Base-by-base conservation (phyloP, 2,797 vertebrate genomes). In the Oreochromis grahami region DNA sequence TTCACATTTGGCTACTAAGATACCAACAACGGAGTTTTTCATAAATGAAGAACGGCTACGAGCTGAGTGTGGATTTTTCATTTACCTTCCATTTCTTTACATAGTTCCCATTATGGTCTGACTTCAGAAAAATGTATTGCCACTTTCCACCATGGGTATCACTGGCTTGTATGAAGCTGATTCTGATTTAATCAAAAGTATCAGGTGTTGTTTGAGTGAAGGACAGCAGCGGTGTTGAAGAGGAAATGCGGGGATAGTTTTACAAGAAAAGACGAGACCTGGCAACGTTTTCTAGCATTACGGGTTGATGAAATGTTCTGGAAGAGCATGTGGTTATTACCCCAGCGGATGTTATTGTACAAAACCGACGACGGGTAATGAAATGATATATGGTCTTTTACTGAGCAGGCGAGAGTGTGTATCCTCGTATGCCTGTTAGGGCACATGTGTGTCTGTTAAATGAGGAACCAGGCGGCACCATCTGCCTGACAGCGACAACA, bases 341-440 rank as follows among this genome's bases (percentile, higher is more conserved):
- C 86, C 91, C 86, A 63, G 87, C 87, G 89, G 91, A 94, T 92
- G 92, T 92, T 95, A 94, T 95, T 95, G 93, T 93, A 90, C 92
- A 86, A 94, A 91, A 89, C 89, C 65, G 70, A 93, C 89, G 83
- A 94, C 77, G 55, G 84, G 87, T 91, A 94, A 93, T 93, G 90
- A 95, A 96, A 95, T 95, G 94, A 96, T 93, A 90, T 93, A 94
- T 94, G 90, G 89, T 92, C 82, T 95, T 91, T 84, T 91, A 89
- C 84, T 79, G 86, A 90, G 83, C 81, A 29, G 84, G 76, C 17
- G 15, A 38, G 83, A 45, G 88, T 81, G 93, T 88, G 88, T 90
- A 89, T 81, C 36, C 60, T 76, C 84, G 65, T 78, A 76, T 85
- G 88, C 91, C 79, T 87, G 93, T 86, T 81, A 53, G 80, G 43